Conservation (phyloP, 2,888 invertebrate species). For the Orthonevra nobilis region DNA sequence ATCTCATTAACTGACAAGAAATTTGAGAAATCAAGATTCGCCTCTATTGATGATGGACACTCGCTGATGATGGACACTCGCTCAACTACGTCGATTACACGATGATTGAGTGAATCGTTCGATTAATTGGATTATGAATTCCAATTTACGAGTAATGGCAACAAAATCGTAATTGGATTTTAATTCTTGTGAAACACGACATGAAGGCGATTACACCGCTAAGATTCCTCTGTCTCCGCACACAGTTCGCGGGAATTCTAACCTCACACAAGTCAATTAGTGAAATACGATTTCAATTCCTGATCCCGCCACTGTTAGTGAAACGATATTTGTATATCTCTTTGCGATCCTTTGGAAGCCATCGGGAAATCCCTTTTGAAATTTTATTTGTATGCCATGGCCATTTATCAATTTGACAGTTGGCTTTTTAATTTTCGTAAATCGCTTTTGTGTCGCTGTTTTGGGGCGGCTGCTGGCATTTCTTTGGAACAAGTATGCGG, state of each 20-base stretch:
- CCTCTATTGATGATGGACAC: no score
- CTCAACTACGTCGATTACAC: slow-evolving; percentile 47
- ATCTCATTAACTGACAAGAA: no score
- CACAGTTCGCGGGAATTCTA: slow-evolving; percentile 43
- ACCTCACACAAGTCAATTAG: slow-evolving; percentile 58
- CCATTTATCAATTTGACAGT: slow-evolving; percentile 69
- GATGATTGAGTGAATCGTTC: slow-evolving; percentile 70
- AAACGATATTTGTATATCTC: no score
- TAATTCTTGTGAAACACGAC: slow-evolving; percentile 66
- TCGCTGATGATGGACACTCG: no score
- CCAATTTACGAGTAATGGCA: slow-evolving; percentile 48
- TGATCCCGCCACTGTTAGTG: slow-evolving; percentile 27
- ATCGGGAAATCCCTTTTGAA: slow-evolving; percentile 41
- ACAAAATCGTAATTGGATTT: slow-evolving; percentile 66
- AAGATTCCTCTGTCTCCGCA: not conserved
- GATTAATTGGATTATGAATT: slow-evolving; percentile 70
- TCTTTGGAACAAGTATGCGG: not conserved
- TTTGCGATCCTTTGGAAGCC: slow-evolving; percentile 26
- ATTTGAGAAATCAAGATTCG: no score
- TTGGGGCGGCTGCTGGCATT: slow-evolving; percentile 31
- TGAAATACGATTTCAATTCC: slow-evolving; percentile 57
- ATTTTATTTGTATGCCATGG: slow-evolving; percentile 54
- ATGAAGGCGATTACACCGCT: slow-evolving; percentile 43
- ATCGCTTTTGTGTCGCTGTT: slow-evolving; percentile 69
- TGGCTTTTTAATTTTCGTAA: slow-evolving; percentile 70